Evolutionary conservation across 2,797 vertebrate species (phyloP), one percentile per base, ranked within the genome.

Genomic region (Chaetodon trifasciatus): DNA sequence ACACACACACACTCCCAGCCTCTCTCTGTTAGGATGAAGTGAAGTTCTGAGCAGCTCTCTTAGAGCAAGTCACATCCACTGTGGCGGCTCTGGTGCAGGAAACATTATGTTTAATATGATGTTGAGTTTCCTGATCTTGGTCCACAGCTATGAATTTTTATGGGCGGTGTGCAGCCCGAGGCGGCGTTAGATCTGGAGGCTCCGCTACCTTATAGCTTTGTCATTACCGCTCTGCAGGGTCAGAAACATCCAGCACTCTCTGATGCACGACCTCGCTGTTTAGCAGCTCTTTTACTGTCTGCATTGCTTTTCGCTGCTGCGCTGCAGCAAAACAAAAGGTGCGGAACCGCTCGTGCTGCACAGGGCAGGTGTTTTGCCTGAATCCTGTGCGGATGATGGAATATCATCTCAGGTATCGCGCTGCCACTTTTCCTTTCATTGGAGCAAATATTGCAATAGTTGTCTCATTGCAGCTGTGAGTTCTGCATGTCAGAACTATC

Each of bases 131-230:
- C 73, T 40, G 88, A 78, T 91, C 85, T 77, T 73, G 76, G 81
- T 84, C 88, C 91, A 85, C 68, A 82, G 90, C 91, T 84, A 85
- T 93, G 91, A 93, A 93, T 94, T 92, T 92, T 92, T 88, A 94
- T 91, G 79, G 83, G n/a, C 1, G 6, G 57, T 37, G 60, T 42
- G 81, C 75, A 66, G 91, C 91, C 89, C 9, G 40, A 85, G 89
- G 91, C 84, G 3, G 10, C 10, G 74, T 86, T 72, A 71, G 78
- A 85, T 76, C 60, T 75, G 55, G 49, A 83, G 74, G 72, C 78
- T 84, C 81, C 12, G 65, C 83, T 81, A 46, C 85, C 89, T 89
- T 67, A 86, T 78, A 87, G 88, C 76, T 1, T 56, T 72, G 88
- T 89, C 89, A 85, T 93, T 87, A 89, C 82, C 1, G 60, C 84